Evolutionary conservation across 2,797 vertebrate species (phyloP).

Genomic region (Anguilla obscura): DNA sequence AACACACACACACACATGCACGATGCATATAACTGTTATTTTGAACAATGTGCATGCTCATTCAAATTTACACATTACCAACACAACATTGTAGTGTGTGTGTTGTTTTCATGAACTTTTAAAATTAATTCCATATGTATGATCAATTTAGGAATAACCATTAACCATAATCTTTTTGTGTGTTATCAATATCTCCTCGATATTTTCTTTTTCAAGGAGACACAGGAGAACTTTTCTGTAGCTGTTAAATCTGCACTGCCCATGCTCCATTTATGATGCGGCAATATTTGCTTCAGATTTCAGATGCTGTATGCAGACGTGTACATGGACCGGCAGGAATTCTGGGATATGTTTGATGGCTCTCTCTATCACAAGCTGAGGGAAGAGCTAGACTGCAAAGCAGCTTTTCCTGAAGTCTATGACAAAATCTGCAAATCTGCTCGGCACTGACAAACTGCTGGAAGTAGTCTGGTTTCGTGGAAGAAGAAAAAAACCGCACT

Average conservation of each 20-base stretch:
- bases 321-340: constrained; percentile 94
- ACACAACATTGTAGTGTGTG: background rate
- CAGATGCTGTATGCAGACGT: constrained; percentile 99
- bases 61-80: background rate
- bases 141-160: background rate
- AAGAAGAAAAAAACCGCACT: background rate
- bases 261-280: background rate
- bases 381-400: constrained; percentile 82
- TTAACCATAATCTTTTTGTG: background rate
- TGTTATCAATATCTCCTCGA: background rate
- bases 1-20: background rate
- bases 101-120: background rate
- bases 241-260: background rate
- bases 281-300: constrained; percentile 73
- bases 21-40: background rate
- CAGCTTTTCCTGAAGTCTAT: constrained; percentile 94
- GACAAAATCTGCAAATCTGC: constrained; percentile 98
- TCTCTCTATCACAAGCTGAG: constrained; percentile 87
- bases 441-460: constrained; percentile 77
- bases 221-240: background rate
- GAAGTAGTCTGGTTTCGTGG: background rate
- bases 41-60: too few relatives aligned
- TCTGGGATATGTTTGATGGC: constrained; percentile 99
- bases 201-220: background rate
- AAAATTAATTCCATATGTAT: background rate